Base-by-base conservation (phyloP, 2,113 vertebrate genomes). In the Labeo rohita region DNA sequence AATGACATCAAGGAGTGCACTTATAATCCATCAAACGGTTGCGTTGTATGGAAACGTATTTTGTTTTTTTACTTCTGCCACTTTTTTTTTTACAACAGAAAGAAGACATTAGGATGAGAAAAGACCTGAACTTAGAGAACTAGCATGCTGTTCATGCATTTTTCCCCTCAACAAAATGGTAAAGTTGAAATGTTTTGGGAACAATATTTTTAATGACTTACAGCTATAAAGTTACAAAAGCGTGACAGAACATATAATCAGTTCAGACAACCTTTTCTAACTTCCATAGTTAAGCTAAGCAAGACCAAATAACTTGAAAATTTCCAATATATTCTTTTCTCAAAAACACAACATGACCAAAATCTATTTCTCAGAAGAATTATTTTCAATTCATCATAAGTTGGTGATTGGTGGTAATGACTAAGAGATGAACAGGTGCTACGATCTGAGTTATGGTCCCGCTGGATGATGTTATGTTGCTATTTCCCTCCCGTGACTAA, bases 401-500 rank as follows among this genome's bases (percentile, higher is more conserved):
- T 2, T 39, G 56, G 56, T 61, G 76, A 56, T 39, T 59, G 16
- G 10, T 77, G 23, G 52, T 79, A 59, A 49, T 65, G 45, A 66
- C 8, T 77, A n/a, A 72, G 39, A 49, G 52, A 73, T 16, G 78
- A 86, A 86, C 78, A 81, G 68, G 85, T 81, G 78, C 43, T 63
- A 39, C 6, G 6, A 49, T 50, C 39, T 81, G 78, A 86, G 50
- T 81, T 74, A 61, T 43, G 39, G 52, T 36, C 54, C 54, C 7
- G 9, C 3, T 47, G 54, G 66, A 86, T 49, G 49, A 56, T 59
- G 28, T 86, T 74, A 49, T 50, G 56, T 56, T 61, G 68, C 66
- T 15, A 70, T 80, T 74, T 81, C 39, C 16, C 21, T 81, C 16
- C 50, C 52, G 16, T 86, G 78, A 81, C 66, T 63, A 86, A 86